phyloP scores from a whole-genome alignment of 2,888 invertebrate genomes.

The Julus scandinavius region DNA sequence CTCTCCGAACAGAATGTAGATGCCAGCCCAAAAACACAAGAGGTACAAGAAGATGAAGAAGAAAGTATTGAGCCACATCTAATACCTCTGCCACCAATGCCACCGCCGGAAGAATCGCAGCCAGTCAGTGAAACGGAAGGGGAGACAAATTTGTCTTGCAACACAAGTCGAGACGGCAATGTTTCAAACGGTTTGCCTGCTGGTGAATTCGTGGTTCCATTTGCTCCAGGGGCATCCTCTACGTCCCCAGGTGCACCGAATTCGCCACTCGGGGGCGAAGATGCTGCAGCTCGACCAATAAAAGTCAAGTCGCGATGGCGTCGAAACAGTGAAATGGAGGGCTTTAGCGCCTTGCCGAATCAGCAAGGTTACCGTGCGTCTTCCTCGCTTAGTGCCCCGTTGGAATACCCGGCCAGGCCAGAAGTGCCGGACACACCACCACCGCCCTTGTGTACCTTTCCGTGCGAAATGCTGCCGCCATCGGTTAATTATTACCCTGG shows the following conservation, averaged over 20 bases:
- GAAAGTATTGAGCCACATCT: not conserved
- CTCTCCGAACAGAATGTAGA: not conserved
- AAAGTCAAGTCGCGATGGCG: slow-evolving; percentile 84
- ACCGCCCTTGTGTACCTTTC: not conserved
- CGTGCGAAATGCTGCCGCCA: slow-evolving; percentile 5
- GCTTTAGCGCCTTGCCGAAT: not conserved
- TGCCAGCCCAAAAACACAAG: not conserved
- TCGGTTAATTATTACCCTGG: not conserved
- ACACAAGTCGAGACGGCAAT: not conserved
- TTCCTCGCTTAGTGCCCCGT: not conserved
- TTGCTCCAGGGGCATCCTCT: slow-evolving; percentile 1
- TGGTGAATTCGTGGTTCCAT: slow-evolving; percentile 44
- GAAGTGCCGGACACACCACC: not conserved
- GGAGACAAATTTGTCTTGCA: not conserved
- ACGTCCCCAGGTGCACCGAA: slow-evolving; percentile 33
- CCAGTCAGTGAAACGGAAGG: not conserved
- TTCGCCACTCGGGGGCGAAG: not conserved
- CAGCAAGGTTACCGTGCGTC: not conserved
- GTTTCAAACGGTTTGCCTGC: not conserved
- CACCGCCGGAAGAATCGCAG: slow-evolving; percentile 31
- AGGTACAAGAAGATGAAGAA: not conserved
- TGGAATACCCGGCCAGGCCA: not conserved
- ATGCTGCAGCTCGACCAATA: slow-evolving; percentile 69
- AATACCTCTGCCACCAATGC: slow-evolving; percentile 37
- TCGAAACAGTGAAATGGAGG: slow-evolving; percentile 78